Base-by-base conservation (phyloP, 2,888 invertebrate genomes). In the Drosophila yooni region DNA sequence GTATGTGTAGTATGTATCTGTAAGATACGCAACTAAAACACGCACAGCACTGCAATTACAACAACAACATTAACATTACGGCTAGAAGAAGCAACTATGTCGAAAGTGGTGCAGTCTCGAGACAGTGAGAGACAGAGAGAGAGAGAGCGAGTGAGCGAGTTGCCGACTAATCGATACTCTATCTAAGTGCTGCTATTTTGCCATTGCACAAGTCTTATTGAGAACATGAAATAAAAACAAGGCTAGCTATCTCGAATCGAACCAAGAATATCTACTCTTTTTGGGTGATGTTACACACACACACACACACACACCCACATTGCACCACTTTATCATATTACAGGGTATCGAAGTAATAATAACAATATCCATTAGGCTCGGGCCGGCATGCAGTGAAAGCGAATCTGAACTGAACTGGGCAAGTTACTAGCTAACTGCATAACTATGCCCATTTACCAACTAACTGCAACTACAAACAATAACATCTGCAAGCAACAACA, bases 391-490 rank as follows among this genome's bases (percentile, higher is more conserved):
- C 75, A 76, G 76, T 76, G 76, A 76, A 76, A 76, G 76, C 71
- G 77, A 76, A 76, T 69, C 27, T 27, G 36, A 38, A 56, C 25
- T 25, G 25, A 36, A 56, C 36, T 36, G 48, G 59, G 54, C 63
- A 67, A 65, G 56, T 56, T 52, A 52, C 52, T 62, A 65, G 66
- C 71, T 62, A 76, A 71, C 58, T 59, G 54, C 61, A 70, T 76
- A 76, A 59, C 76, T 76, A 70, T 76, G 51, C 61, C 76, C 65
- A 75, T 76, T 76, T 70, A 50, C 66, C 62, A 56, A 71, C 73
- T 48, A 50, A 27, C 76, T 76, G 76, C 74, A 76, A 60, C 70
- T 70, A 50, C 57, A 57, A 53, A 65, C 70, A 76, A 75, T 60
- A 64, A 64, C 69, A 69, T 36, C 40, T 63, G 31, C 8, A 36